Evolutionary conservation across 2,888 invertebrate species (phyloP).

Genomic region (Hydriomena furcata): DNA sequence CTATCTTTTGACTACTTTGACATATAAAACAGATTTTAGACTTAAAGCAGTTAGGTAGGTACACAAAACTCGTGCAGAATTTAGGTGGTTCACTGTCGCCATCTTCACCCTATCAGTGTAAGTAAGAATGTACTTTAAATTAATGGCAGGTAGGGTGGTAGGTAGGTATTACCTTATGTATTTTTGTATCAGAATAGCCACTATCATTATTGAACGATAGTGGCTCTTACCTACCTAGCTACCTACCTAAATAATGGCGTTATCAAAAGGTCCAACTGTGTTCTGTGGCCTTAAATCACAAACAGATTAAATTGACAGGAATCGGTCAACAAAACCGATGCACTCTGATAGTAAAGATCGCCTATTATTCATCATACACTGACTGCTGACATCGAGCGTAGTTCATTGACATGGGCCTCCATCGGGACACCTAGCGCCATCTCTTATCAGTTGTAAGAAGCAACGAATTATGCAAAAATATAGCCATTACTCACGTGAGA

Average conservation of each 20-base stretch:
- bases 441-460: slow-evolving; percentile 54
- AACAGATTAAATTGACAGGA: slow-evolving; percentile 25
- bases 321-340: slow-evolving; percentile 46
- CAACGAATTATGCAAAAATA: slow-evolving; percentile 42
- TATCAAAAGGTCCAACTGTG: slow-evolving; percentile 25
- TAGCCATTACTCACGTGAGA: slow-evolving; percentile 68
- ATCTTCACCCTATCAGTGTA: no score
- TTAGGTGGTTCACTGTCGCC: no score
- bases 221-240: no score
- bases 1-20: no score
- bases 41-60: no score
- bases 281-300: slow-evolving; percentile 35
- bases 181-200: no score
- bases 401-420: slow-evolving; percentile 69
- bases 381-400: slow-evolving; percentile 47
- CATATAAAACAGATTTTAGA: no score
- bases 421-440: slow-evolving; percentile 67
- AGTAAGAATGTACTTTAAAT: no score
- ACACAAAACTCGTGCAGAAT: no score
- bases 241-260: slow-evolving; percentile 13
- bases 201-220: no score
- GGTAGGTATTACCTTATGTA: no score
- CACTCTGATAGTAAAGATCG: slow-evolving; percentile 52
- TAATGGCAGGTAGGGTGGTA: no score
- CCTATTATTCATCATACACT: slow-evolving; percentile 39